phyloP scores from a whole-genome alignment of 2,113 vertebrate species.

The Pseudorasbora parva region DNA sequence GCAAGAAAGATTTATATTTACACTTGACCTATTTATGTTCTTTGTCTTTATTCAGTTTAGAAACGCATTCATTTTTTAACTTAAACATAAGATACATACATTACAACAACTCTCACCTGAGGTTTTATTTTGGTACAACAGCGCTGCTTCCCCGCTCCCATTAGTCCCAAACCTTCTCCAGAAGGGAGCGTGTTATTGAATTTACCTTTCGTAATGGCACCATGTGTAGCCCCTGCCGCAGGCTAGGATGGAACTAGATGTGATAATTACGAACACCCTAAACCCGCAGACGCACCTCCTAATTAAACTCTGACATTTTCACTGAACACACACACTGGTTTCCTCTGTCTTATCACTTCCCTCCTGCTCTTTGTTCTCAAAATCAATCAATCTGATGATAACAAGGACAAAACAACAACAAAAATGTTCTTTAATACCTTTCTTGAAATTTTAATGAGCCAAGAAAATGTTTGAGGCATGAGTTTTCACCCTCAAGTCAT shows the following conservation, averaged over 20 bases:
- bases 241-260: constrained; percentile 65
- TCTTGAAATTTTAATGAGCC: constrained; percentile 27
- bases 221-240: constrained; percentile 66
- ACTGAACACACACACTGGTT: constrained; percentile 62
- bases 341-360: constrained; percentile 2
- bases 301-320: constrained; percentile 82
- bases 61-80: neutral
- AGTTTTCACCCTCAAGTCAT: constrained; percentile 26
- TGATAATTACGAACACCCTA: constrained; percentile 70
- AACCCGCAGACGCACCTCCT: constrained; percentile 68
- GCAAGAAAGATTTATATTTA: neutral
- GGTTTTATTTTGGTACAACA: constrained; percentile 57
- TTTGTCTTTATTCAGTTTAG: neutral
- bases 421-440: constrained; percentile 32
- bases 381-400: constrained; percentile 8
- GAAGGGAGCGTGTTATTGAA: constrained; percentile 71
- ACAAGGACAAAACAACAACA: constrained; percentile 5
- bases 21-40: neutral
- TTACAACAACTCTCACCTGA: constrained; percentile 36
- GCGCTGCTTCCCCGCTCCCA: constrained; percentile 61
- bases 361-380: constrained; percentile 18
- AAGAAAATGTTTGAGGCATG: constrained; percentile 42
- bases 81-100: neutral
- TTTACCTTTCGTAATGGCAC: constrained; percentile 78
- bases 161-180: constrained; percentile 64